Evolutionary conservation across 2,797 vertebrate genomes (phyloP), one percentile per base, ranked within the genome.

Genomic region (Hylomyscus alleni): DNA sequence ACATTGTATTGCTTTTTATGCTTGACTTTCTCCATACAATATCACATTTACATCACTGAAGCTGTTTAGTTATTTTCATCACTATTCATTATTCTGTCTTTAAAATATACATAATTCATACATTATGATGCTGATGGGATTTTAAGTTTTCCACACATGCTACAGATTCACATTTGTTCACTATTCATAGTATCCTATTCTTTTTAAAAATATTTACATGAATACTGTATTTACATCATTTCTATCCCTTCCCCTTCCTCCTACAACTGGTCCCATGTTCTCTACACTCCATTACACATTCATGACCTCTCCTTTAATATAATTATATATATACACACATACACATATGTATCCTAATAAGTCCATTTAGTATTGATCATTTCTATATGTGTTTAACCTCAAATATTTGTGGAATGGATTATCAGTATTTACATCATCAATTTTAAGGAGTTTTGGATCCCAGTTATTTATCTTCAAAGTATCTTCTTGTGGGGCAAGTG

Each of bases 61-160:
- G 31, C 8, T 40, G 8, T 58, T 93, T 34, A 93, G 76, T 95
- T 72, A 91, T 80, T 91, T 77, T 50, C 44, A 56, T 84, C 31
- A 93, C 19, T 29, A 24, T 24, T 58, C 34, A 82, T 65, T 92
- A 87, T 40, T 95, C 24, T 73, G 17, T 22, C 72, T 37, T 89
- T 34, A 24, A 54, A 69, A 40, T 37, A 75, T 20, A 52, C 54
- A 34, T 56, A 86, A 47, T 40, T 92, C n/a, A 90, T 82, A 3
- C 19, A 90, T 86, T 94, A 17, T 90, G 5, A 26, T 78, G 5
- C 17, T 91, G 7, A 52, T 3, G 47, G 34, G 26, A 40, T 90
- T 15, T 94, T 93, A 83, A 24, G 3, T 84, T 72, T 67, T 76
- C 47, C 75, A 34, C 14, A 69, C 2, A 81, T 56, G 31, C 26